phyloP scores from a whole-genome alignment of 2,113 vertebrate species.

The Corythornis vintsioides region DNA sequence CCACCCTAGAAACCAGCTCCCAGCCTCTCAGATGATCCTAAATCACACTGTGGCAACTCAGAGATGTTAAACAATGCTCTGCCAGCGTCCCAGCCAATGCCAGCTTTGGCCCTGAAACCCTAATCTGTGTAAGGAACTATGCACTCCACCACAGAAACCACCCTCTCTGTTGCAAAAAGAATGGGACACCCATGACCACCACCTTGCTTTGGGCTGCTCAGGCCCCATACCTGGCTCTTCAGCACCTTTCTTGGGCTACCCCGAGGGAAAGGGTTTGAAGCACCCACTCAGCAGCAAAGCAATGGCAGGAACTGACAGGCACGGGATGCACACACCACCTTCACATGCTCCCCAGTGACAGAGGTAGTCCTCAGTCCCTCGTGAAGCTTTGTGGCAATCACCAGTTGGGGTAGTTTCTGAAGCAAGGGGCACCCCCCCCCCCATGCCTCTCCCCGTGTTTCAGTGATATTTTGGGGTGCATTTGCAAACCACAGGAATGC shows the following conservation, averaged over 20 bases:
- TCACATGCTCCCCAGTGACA: accelerated
- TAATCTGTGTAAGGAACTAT: accelerated
- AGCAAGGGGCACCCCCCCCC: neutral
- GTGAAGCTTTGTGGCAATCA: accelerated
- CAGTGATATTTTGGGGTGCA: accelerated
- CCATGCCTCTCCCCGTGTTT: accelerated
- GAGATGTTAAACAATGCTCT: neutral
- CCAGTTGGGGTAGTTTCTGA: neutral
- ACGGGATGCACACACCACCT: accelerated
- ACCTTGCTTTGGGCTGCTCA: neutral
- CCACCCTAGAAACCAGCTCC: neutral
- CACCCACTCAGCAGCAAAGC: accelerated
- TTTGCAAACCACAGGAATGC: neutral
- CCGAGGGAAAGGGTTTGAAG: neutral
- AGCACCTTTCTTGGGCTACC: neutral
- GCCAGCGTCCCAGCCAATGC: accelerated
- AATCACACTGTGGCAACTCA: accelerated
- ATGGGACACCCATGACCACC: accelerated
- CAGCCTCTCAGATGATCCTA: neutral
- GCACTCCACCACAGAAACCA: neutral
- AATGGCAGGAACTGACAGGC: accelerated
- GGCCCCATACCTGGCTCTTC: neutral
- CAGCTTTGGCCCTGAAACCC: neutral
- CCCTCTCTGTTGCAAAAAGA: accelerated
- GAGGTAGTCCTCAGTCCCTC: accelerated